Evolutionary conservation across 1,140 invertebrate genomes (phyloP).

Genomic region (Pseudomyrmex concolor): DNA sequence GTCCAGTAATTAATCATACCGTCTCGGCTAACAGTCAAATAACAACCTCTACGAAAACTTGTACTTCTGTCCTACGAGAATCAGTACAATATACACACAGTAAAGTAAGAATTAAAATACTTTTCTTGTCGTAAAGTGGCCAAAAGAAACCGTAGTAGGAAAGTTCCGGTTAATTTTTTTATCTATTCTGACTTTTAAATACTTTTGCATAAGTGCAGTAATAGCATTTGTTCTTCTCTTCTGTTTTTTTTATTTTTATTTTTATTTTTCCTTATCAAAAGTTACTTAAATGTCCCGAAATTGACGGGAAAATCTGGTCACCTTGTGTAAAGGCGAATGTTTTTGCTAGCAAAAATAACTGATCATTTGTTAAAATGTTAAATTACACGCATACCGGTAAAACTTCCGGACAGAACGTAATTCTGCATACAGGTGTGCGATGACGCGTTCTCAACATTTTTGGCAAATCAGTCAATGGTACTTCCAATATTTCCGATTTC

Average conservation of each 20-base stretch:
- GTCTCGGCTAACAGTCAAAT: constrained; percentile 88
- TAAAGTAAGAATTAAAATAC: too few relatives aligned
- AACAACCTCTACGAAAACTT: constrained; percentile 87
- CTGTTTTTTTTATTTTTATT: not conserved
- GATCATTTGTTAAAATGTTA: not conserved
- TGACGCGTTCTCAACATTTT: constrained; percentile 87
- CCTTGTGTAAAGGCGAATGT: not conserved
- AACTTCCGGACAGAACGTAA: constrained; percentile 87
- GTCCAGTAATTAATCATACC: constrained; percentile 90
- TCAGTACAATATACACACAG: not conserved
- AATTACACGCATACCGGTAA: constrained; percentile 77
- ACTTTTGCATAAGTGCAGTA: too few relatives aligned
- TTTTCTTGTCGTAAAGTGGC: too few relatives aligned
- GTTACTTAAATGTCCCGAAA: not conserved
- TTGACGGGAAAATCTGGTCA: not conserved
- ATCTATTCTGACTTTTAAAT: too few relatives aligned
- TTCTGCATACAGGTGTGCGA: constrained; percentile 87
- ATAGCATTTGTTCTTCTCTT: too few relatives aligned
- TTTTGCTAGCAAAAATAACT: not conserved
- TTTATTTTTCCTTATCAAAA: not conserved
- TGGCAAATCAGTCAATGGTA: constrained; percentile 86
- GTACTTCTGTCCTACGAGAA: constrained; percentile 83
- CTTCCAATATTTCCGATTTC: constrained; percentile 85
- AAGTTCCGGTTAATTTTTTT: too few relatives aligned
- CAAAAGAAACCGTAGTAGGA: too few relatives aligned